A percentile compares a stretch with the other conserved stretches of the same genome.
phyloP scores from a whole-genome alignment of 2,113 vertebrate species.

The Strix aluco region DNA sequence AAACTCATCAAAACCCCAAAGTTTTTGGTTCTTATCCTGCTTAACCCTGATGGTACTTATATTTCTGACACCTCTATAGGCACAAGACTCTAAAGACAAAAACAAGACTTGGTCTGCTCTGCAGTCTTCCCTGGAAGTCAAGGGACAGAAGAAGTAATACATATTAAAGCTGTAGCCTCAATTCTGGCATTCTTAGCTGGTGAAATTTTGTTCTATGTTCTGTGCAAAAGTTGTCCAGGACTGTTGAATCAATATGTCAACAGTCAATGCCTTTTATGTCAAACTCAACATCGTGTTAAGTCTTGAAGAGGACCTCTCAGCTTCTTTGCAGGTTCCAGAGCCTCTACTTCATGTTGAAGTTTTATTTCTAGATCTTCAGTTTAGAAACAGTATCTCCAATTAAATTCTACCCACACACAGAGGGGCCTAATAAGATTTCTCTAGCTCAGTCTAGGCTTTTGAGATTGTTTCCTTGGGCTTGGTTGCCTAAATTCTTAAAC shows the following conservation, averaged over 20 bases:
- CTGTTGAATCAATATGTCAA: not conserved
- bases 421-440: not conserved
- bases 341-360: not conserved
- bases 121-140: not conserved
- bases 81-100: too few relatives aligned
- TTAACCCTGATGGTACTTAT: not conserved
- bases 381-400: not conserved
- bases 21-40: not conserved
- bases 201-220: not conserved
- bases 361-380: not conserved
- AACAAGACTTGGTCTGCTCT: not conserved
- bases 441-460: not conserved
- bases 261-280: not conserved
- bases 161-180: not conserved
- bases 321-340: not conserved
- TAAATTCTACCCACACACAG: not conserved
- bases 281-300: not conserved
- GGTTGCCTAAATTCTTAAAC: not conserved
- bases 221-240: not conserved
- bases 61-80: not conserved
- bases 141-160: not conserved
- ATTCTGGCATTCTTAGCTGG: not conserved
- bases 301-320: not conserved
- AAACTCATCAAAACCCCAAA: not conserved
- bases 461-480: not conserved